Percentiles rank a stretch among this genome's conserved stretches.
These are phyloP conservation scores for Montipora foliosa DNA, from an alignment of 64 coral and sea anemone genomes.

Conservation along the genomic window DNA sequence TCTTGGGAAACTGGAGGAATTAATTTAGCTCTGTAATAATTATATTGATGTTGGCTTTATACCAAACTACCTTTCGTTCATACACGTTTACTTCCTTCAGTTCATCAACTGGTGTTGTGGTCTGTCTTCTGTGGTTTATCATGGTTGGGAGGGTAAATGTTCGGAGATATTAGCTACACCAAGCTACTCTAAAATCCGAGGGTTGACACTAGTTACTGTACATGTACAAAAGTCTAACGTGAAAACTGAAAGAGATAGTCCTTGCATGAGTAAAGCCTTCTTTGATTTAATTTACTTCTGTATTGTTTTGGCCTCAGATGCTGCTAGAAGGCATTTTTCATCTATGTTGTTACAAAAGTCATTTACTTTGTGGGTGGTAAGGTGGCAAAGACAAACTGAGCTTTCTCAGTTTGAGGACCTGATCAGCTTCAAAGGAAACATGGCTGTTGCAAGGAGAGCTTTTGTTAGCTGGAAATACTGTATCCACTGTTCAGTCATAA, in stretches of 20 bases:
- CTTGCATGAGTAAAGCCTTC: neutral
- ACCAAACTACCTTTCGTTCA: too few relatives aligned
- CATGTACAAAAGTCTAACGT: neutral
- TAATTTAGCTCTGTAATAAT: too few relatives aligned
- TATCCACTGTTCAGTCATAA: conserved; percentile 24
- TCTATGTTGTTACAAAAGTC: conserved; percentile 6
- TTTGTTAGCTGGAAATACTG: conserved; percentile 79
- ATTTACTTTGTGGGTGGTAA: conserved; percentile 56
- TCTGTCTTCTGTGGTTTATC: too few relatives aligned
- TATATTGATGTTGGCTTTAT: too few relatives aligned
- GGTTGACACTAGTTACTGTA: too few relatives aligned
- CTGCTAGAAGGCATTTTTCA: conserved; percentile 35
- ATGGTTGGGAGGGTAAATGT: too few relatives aligned
- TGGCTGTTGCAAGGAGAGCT: conserved; percentile 57
- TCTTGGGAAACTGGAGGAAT: too few relatives aligned
- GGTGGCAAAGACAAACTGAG: conserved; percentile 57
- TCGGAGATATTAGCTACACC: too few relatives aligned
- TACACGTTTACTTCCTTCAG: too few relatives aligned
- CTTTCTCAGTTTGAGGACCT: conserved; percentile 76
- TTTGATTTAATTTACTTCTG: neutral
- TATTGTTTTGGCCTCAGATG: neutral
- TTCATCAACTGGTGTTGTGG: too few relatives aligned
- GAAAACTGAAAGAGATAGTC: neutral
- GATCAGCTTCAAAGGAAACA: conserved; percentile 44
- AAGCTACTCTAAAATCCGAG: too few relatives aligned